Evolutionary conservation across 1,140 invertebrate species (phyloP).

Genomic region (Drosophila mojavensis): DNA sequence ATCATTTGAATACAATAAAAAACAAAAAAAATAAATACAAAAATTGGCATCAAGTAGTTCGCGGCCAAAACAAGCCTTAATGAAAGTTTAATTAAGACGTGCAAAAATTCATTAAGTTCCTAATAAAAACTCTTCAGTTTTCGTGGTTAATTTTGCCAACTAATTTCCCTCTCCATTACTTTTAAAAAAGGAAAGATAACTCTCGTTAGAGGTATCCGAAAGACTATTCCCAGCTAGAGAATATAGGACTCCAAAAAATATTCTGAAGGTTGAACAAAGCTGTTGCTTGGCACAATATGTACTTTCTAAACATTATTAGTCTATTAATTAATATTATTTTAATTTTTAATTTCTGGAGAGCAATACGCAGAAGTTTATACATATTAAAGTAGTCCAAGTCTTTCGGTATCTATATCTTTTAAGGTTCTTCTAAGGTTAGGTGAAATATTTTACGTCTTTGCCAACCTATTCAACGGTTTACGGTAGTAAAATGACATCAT

Average conservation of each 20-base stretch:
- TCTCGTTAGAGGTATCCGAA: too few relatives aligned
- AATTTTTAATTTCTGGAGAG: too few relatives aligned
- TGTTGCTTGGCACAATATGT: too few relatives aligned
- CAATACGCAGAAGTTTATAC: too few relatives aligned
- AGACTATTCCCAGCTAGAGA: background rate
- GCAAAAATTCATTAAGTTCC: slow-evolving; percentile 22
- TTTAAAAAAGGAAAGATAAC: too few relatives aligned
- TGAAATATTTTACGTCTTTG: too few relatives aligned
- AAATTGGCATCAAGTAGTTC: slow-evolving; percentile 46
- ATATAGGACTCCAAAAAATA: too few relatives aligned
- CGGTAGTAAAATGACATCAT: background rate
- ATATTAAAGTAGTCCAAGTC: background rate
- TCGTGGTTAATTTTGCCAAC: background rate
- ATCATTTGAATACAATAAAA: background rate
- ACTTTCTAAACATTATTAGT: too few relatives aligned
- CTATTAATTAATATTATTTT: too few relatives aligned
- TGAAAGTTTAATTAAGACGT: slow-evolving; percentile 34
- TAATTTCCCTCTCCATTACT: slow-evolving; percentile 3
- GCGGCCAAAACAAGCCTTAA: slow-evolving; percentile 20
- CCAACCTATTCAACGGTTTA: too few relatives aligned
- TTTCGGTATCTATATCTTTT: background rate
- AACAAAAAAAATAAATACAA: background rate
- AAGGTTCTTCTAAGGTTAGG: too few relatives aligned
- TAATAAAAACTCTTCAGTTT: slow-evolving; percentile 6
- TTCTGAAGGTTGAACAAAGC: too few relatives aligned